Evolutionary conservation across 2,888 invertebrate genomes (phyloP).

Genomic region (Spisula solida): DNA sequence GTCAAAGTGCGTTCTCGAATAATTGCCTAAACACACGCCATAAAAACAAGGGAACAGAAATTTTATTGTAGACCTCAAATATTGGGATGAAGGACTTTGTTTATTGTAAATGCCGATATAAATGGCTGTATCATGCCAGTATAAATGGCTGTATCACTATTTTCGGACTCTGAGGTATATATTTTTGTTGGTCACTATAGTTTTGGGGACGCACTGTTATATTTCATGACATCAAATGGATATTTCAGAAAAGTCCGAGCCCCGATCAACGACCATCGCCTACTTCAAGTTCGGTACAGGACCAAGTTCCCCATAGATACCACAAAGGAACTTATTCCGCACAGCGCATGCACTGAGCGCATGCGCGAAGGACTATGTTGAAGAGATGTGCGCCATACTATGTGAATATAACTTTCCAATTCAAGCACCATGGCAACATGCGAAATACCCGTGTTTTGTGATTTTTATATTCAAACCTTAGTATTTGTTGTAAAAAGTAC

Average conservation of each 20-base stretch:
- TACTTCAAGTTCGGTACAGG: conserved; percentile 66
- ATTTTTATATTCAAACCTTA: background rate
- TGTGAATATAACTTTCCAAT: conserved; percentile 5
- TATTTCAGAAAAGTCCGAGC: conserved; percentile 68
- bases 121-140: conserved; percentile 22
- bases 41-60: conserved; percentile 43
- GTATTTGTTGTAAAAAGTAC: conserved; percentile 7
- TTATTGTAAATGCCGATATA: conserved; percentile 1
- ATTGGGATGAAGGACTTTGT: conserved; percentile 19
- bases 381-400: background rate
- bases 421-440: background rate
- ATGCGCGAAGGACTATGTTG: conserved; percentile 12
- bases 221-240: conserved; percentile 62
- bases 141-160: conserved; percentile 25
- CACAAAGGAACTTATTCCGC: conserved; percentile 51
- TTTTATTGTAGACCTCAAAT: conserved; percentile 33
- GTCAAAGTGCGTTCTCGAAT: conserved; percentile 70
- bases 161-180: background rate
- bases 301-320: conserved; percentile 54
- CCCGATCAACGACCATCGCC: conserved; percentile 65
- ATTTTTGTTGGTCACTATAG: conserved; percentile 17
- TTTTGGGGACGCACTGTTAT: conserved; percentile 37
- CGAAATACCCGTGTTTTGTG: background rate
- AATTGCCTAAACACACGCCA: conserved; percentile 57
- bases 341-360: conserved; percentile 65